phyloP scores from a whole-genome alignment of 1,140 invertebrate species.

The Paralvinella palmiformis region DNA sequence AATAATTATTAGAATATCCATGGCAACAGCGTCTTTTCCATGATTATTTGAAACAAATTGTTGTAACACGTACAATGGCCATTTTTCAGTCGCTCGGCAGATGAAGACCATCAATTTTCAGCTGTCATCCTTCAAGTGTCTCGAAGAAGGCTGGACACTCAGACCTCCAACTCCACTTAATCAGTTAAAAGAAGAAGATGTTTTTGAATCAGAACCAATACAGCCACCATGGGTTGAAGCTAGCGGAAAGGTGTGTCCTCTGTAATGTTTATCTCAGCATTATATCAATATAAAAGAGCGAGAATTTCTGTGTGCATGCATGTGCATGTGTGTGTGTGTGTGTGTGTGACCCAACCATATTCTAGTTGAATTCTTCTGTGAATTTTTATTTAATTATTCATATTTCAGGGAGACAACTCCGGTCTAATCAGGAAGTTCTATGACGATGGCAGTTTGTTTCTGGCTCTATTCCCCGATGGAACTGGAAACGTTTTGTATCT shows the following conservation, averaged over 20 bases:
- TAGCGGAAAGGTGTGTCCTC: neutral
- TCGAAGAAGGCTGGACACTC: slow-evolving; percentile 49
- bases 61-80: too few relatives aligned
- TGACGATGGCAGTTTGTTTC: slow-evolving; percentile 39
- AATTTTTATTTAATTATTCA: too few relatives aligned
- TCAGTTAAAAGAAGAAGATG: slow-evolving; percentile 10
- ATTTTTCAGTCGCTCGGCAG: slow-evolving; percentile 38
- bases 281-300: too few relatives aligned
- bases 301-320: neutral
- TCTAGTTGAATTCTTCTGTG: too few relatives aligned
- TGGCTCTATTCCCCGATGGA: slow-evolving; percentile 49
- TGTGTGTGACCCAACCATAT: too few relatives aligned
- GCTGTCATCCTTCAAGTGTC: slow-evolving; percentile 44
- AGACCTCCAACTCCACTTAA: slow-evolving; percentile 33
- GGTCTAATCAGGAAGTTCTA: slow-evolving; percentile 24
- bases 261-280: too few relatives aligned
- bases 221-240: slow-evolving; percentile 1
- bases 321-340: neutral
- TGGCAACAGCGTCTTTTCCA: too few relatives aligned
- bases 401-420: too few relatives aligned
- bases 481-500: slow-evolving; percentile 49
- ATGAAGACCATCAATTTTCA: slow-evolving; percentile 51
- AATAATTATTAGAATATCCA: too few relatives aligned
- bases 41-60: too few relatives aligned
- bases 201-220: slow-evolving; percentile 2